Percentiles rank a stretch among this genome's conserved stretches.
Evolutionary conservation across 2,888 invertebrate genomes (phyloP).

Genomic region (Mechanitis messenoides): DNA sequence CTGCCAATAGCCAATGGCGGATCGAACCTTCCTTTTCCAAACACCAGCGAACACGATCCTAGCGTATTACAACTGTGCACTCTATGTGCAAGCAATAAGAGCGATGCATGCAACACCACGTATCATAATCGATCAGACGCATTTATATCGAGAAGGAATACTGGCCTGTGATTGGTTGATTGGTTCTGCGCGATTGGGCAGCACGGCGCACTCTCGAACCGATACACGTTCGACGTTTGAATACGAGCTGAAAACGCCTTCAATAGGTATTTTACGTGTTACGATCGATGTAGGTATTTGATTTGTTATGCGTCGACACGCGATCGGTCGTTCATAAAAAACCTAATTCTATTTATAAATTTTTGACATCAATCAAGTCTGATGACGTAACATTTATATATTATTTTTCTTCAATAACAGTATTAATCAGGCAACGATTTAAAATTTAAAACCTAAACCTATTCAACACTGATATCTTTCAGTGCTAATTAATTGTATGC

Average conservation of each 20-base stretch:
- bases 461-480: constrained; percentile 14
- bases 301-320: constrained; percentile 38
- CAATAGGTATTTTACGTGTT: constrained; percentile 55
- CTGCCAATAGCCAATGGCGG: constrained; percentile 63
- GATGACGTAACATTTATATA: neutral
- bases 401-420: neutral
- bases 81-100: constrained; percentile 28
- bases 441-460: neutral
- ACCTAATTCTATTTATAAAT: constrained; percentile 7
- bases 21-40: constrained; percentile 61
- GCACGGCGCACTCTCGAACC: constrained; percentile 78
- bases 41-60: constrained; percentile 28
- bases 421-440: neutral
- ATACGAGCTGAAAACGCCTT: constrained; percentile 55
- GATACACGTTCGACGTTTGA: constrained; percentile 58
- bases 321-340: constrained; percentile 35
- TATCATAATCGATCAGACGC: constrained; percentile 40
- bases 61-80: neutral
- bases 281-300: constrained; percentile 41
- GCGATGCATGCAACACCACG: constrained; percentile 21
- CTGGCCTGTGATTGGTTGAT: constrained; percentile 69
- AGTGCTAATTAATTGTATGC: constrained; percentile 18
- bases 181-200: constrained; percentile 76
- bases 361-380: neutral
- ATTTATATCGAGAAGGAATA: constrained; percentile 56